phyloP scores from a whole-genome alignment of 2,113 vertebrate genomes.

The Trichomycterus rosablanca region DNA sequence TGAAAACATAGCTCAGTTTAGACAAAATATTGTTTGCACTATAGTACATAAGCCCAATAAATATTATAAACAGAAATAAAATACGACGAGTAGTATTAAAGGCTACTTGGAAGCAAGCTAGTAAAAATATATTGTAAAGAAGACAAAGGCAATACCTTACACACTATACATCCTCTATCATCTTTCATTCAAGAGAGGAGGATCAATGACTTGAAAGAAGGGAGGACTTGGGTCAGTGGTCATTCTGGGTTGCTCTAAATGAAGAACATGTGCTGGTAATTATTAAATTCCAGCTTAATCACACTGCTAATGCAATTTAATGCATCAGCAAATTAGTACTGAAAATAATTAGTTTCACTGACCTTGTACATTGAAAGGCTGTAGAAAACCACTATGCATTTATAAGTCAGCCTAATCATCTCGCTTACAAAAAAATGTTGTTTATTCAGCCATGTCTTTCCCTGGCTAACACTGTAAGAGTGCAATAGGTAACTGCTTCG shows the following conservation, averaged over 20 bases:
- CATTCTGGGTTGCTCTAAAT: slow-evolving; percentile 71
- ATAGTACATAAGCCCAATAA: no score
- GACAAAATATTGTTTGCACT: no score
- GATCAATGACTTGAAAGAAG: slow-evolving; percentile 51
- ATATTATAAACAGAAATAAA: no score
- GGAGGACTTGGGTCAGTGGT: slow-evolving; percentile 74
- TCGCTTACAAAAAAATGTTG: slow-evolving; percentile 21
- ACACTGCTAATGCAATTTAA: slow-evolving; percentile 69
- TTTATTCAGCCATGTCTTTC: slow-evolving; percentile 23
- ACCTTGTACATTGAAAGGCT: slow-evolving; percentile 60
- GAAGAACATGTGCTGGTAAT: slow-evolving; percentile 78
- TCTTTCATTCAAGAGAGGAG: slow-evolving; percentile 40
- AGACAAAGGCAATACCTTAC: not conserved
- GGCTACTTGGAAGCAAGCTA: no score
- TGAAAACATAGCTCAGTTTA: no score
- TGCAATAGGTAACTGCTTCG: slow-evolving; percentile 12
- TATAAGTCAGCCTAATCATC: slow-evolving; percentile 33
- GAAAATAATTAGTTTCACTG: slow-evolving; percentile 70
- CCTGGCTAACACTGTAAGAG: slow-evolving; percentile 20
- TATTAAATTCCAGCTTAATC: slow-evolving; percentile 72
- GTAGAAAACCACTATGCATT: slow-evolving; percentile 38
- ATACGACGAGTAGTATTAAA: no score
- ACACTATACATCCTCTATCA: slow-evolving; percentile 1
- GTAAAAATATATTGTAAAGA: not conserved
- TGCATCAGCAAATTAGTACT: slow-evolving; percentile 73